Evolutionary conservation across 1,140 invertebrate genomes (phyloP), one percentile per base, ranked within the genome.

Genomic region (Polypedilum pembai): DNA sequence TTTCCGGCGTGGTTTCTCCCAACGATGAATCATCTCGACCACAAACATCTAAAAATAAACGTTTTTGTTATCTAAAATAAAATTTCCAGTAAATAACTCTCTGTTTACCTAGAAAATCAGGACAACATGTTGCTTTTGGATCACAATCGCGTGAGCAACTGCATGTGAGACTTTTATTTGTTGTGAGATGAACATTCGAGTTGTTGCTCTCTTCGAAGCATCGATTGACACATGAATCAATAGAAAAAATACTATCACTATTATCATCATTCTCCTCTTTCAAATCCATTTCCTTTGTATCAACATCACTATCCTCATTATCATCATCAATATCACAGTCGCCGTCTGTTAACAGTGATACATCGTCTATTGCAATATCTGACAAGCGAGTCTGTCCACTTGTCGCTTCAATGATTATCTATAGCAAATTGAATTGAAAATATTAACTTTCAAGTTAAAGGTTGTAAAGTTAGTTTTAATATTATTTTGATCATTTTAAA

Each of bases 281-380:
- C 3, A 20, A 24, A 3, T 17, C 17, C 15, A 12, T 66, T 66
- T 20, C 56, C 24, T 24, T 18, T 73, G 40, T 8, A 73, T 73
- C 33, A 15, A 12, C 12, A 33, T 21, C n/a, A 73, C 12, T 40
- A 72, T 24, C 69, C 4, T 72, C 69, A 72, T n/a, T 17, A 69
- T 72, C 20, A 3, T 17, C 17, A 2, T 40, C 10, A 73, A 21
- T 65, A 15, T 56, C 45, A 21, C 65, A 75, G 20, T 75, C 40
- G 15, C 12, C 33, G 24, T 33, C 21, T 45, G 20, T 15, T 74
- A 82, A 76, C 40, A 82, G 73, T 10, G 77, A 76, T 0, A 82
- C 79, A 76, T 82, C 81, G 15, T 82, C 81, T 73, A 82, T 79
- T 73, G 81, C 81, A 15, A 82, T 80, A 72, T 82, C 81, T 0